phyloP scores from a whole-genome alignment of 2,888 invertebrate species.

The Himalopsyche japonica region DNA sequence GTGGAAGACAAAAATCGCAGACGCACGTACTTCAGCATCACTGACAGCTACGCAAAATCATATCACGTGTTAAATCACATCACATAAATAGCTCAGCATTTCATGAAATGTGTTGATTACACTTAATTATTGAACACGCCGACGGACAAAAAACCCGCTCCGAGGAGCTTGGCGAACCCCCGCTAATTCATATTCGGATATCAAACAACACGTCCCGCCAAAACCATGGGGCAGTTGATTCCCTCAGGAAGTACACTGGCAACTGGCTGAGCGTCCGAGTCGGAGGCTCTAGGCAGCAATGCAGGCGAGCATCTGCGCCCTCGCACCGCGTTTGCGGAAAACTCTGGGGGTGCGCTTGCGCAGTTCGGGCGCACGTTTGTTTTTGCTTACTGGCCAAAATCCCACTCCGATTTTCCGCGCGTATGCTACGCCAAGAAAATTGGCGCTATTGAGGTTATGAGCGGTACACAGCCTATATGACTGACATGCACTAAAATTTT shows the following conservation, averaged over 20 bases:
- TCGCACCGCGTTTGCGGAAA: neutral
- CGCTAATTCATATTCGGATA: slow-evolving; percentile 11
- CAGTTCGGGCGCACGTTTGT: neutral
- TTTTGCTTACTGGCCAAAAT: neutral
- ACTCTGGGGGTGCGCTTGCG: neutral
- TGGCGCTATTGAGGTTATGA: neutral
- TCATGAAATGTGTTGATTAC: neutral
- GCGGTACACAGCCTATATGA: neutral
- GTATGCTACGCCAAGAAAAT: neutral
- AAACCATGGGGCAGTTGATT: slow-evolving; percentile 9
- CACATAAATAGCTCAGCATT: neutral
- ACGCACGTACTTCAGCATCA: neutral
- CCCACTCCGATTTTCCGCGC: neutral
- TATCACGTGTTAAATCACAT: neutral
- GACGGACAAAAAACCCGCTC: slow-evolving; percentile 8
- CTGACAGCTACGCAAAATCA: slow-evolving; percentile 11
- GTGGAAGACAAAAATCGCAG: slow-evolving; percentile 27
- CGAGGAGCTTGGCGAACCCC: slow-evolving; percentile 11
- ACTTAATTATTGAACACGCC: neutral
- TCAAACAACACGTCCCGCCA: slow-evolving; percentile 13
- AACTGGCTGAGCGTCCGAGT: slow-evolving; percentile 10
- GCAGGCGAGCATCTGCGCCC: neutral
- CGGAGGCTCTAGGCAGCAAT: neutral
- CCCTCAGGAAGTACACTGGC: slow-evolving; percentile 12
- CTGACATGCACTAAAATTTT: neutral